phyloP scores from a whole-genome alignment of 2,888 invertebrate species.

The Cantharis rustica region DNA sequence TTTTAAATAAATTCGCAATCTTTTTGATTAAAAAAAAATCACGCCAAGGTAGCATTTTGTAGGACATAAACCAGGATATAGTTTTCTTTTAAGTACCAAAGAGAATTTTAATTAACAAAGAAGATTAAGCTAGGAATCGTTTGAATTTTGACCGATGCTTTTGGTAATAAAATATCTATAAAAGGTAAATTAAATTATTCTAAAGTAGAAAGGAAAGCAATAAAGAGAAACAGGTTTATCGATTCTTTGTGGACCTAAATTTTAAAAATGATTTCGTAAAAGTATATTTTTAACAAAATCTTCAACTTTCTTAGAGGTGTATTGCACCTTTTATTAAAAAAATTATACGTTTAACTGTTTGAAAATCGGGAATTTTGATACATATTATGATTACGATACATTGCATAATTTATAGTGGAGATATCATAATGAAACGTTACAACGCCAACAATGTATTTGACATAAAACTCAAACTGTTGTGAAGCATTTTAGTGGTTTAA shows the following conservation, averaged over 20 bases:
- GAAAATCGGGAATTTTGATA: not conserved
- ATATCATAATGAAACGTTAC: not conserved
- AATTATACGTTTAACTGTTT: not conserved
- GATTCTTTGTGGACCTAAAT: not conserved
- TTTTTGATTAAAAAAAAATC: not conserved
- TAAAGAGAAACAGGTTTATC: not conserved
- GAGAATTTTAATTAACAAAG: not conserved
- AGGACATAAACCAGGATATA: not conserved
- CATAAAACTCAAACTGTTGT: slow-evolving; percentile 14
- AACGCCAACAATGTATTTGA: slow-evolving; percentile 12
- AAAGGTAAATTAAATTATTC: not conserved
- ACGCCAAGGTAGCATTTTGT: not conserved
- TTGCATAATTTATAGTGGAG: not conserved
- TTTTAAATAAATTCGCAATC: not conserved
- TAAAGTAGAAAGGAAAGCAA: not conserved
- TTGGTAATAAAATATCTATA: not conserved
- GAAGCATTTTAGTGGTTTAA: slow-evolving; percentile 19
- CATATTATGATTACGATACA: not conserved
- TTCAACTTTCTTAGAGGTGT: not conserved
- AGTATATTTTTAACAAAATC: not conserved
- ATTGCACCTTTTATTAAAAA: not conserved
- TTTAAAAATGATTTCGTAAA: not conserved
- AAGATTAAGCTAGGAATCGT: not conserved
- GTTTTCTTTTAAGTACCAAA: not conserved
- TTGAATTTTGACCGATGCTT: not conserved